A percentile compares a stretch with the other conserved stretches of the same genome.
phyloP scores from a whole-genome alignment of 1,140 invertebrate genomes.

The Araneus ventricosus region DNA sequence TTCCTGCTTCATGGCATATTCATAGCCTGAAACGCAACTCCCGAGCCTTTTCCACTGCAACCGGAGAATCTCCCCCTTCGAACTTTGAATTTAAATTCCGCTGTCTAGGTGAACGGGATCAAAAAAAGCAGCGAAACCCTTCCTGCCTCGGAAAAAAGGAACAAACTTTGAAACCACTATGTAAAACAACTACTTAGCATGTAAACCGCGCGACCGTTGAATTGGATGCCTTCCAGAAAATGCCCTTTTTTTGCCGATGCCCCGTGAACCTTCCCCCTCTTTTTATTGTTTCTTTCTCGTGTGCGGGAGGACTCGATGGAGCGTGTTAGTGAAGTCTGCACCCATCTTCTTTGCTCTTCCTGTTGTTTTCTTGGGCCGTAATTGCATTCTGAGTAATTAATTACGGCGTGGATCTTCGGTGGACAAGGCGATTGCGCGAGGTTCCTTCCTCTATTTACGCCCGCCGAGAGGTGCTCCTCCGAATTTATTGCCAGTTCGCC shows the following conservation, averaged over 20 bases:
- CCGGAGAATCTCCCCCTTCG: not conserved
- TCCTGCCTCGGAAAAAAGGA: not conserved
- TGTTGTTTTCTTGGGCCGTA: not conserved
- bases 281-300: not conserved
- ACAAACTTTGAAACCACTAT: not conserved
- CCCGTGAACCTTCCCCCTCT: not conserved
- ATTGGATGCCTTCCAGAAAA: conserved; percentile 52
- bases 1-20: conserved; percentile 24
- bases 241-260: not conserved
- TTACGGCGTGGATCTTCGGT: not conserved
- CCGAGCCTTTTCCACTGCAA: not conserved
- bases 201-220: conserved; percentile 32
- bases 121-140: not conserved
- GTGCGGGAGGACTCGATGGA: not conserved
- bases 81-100: conserved; percentile 12
- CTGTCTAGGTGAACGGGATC: not conserved
- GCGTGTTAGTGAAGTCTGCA: not conserved
- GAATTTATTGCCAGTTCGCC: not conserved
- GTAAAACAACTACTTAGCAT: conserved; percentile 65
- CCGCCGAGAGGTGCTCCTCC: not conserved
- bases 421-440: not conserved
- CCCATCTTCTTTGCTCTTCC: conserved; percentile 7
- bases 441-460: not conserved
- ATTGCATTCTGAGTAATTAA: conserved; percentile 48
- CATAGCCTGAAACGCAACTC: conserved; percentile 3